Base-by-base conservation (phyloP, 1,140 invertebrate species). In the Brachionus paranguensis region DNA sequence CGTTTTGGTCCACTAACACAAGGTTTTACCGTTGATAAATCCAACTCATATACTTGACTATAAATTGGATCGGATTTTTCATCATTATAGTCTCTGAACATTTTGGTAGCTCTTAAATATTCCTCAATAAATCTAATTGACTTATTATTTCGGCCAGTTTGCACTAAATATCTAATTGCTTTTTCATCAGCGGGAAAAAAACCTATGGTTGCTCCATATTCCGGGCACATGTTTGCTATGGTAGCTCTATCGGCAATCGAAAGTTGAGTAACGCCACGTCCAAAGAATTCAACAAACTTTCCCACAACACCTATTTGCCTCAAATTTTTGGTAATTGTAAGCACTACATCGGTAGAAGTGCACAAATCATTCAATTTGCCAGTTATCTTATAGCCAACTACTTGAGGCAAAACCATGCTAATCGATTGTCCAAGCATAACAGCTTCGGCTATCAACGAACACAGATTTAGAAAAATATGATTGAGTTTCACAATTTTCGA, bases 241-340 rank as follows among this genome's bases (percentile, higher is more conserved):
- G 91, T 92, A 0, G 91, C 91, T 84, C 97, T 89, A 90, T 99
- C 97, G 3, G 97, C 96, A 76, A 99, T 96, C 65, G 95, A 96
- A 1, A 99, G 89, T 84, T 93, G 92, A 1, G 92, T 88, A 10
- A 98, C 95, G 7, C 97, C 96, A 0, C 95, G 93, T 0, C 97
- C 97, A 88, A 95, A 99, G 90, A 99, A 99, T 91, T 99, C 97
- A 2, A 99, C 96, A 91, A 99, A 99, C 88, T 98, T 98, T 60
- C 96, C 96, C 64, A 99, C 97, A 29, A 99, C 96, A 72, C 97
- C 97, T 65, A 97, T 87, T 88, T 95, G 93, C 41, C 96, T 91
- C 78, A 98, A 91, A 90, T 98, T 94, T 92, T 98, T 98, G 10
- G 96, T 99, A 68, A 99, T 96, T 12, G 96, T 98, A 8, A 99